phyloP scores from a whole-genome alignment of 30 jellyfish, hydroid and myxozoan species.

The Morbakka virulenta region DNA sequence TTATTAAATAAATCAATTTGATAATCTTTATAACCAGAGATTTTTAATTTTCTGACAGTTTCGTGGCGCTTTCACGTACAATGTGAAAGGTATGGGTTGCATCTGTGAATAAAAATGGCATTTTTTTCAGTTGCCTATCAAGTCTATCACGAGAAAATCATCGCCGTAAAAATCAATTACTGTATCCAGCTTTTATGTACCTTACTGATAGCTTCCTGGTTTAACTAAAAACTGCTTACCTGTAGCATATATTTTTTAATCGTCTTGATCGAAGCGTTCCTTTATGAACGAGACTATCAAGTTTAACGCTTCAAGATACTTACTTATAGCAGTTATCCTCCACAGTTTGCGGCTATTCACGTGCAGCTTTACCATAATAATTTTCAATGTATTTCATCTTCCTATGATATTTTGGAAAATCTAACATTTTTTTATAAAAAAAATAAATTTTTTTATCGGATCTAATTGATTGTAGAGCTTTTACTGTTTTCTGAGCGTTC shows the following conservation, averaged over 20 bases:
- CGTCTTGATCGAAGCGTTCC: not conserved
- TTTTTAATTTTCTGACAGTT: too few species aligned
- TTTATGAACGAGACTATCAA: not conserved
- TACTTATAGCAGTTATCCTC: not conserved
- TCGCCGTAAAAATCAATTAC: not conserved
- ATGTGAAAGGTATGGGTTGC: not conserved
- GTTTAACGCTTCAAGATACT: slow-evolving; percentile 13
- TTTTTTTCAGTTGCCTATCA: not conserved
- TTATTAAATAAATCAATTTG: too few species aligned
- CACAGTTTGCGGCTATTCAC: not conserved
- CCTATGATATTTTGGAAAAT: slow-evolving; percentile 4
- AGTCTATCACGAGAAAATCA: not conserved
- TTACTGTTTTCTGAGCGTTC: not conserved
- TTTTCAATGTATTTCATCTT: slow-evolving; percentile 4
- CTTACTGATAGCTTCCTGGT: not conserved
- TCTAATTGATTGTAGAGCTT: not conserved
- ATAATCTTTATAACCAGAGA: too few species aligned
- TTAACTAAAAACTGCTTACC: not conserved
- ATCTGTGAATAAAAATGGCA: not conserved
- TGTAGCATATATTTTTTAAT: not conserved
- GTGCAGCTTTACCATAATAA: slow-evolving; percentile 2
- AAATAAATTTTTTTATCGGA: not conserved
- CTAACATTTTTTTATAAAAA: slow-evolving; percentile 16
- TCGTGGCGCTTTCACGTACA: too few species aligned
- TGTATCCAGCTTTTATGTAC: not conserved